A percentile compares a stretch with the other conserved stretches of the same genome.
These are phyloP conservation scores for Macrobrachium rosenbergii DNA, from an alignment of 1,140 invertebrate species.

Conservation along the genomic window DNA sequence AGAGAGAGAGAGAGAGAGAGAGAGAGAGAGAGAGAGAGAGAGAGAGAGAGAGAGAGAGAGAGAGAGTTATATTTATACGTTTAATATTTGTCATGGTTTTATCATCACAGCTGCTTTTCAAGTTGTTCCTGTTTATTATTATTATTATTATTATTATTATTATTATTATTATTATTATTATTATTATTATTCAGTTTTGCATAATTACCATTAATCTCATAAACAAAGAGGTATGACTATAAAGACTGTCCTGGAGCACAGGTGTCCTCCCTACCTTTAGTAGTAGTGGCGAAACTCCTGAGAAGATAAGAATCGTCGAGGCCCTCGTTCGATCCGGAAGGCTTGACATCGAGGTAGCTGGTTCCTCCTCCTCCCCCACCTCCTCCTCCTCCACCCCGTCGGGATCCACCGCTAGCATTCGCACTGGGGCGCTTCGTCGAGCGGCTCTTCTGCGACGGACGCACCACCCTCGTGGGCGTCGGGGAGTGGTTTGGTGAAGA, in stretches of 20 bases:
- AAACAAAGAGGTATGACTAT: not conserved
- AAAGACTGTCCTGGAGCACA: not conserved
- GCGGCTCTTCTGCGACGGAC: slow-evolving; percentile 53
- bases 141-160: not conserved
- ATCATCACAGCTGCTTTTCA: not conserved
- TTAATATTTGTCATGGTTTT: slow-evolving; percentile 1
- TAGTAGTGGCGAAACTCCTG: slow-evolving; percentile 65
- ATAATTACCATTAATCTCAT: not conserved
- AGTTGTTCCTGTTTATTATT: not conserved
- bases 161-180: slow-evolving; percentile 3
- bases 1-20: too few relatives aligned
- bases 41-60: too few relatives aligned
- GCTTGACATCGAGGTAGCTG: slow-evolving; percentile 62
- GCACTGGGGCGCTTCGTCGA: slow-evolving; percentile 18
- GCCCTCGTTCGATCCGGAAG: slow-evolving; percentile 53
- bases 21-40: too few relatives aligned
- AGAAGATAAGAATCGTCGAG: slow-evolving; percentile 66
- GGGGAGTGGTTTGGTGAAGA: slow-evolving; percentile 63
- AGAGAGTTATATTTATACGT: not conserved
- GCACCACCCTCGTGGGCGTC: slow-evolving; percentile 58
- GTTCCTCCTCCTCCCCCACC: not conserved
- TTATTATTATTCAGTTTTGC: not conserved
- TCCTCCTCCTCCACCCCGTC: not conserved
- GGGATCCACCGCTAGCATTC: slow-evolving; percentile 5
- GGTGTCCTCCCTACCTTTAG: slow-evolving; percentile 59